Evolutionary conservation across 2,113 vertebrate species (phyloP), one percentile per base, ranked within the genome.

Genomic region (Scatophagus argus): DNA sequence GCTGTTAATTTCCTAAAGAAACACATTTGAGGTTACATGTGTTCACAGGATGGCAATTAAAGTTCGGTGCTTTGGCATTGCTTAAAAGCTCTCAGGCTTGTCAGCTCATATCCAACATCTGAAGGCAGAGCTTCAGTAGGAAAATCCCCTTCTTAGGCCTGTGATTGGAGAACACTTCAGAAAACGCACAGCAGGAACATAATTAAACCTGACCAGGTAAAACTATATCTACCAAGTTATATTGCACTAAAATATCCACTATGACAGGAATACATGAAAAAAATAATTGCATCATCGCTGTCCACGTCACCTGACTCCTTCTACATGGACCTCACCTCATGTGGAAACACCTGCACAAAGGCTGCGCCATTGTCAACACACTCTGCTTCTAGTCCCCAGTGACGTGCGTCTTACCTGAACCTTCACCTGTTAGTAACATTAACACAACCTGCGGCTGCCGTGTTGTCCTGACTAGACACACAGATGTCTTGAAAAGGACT

Each of bases 1-100:
- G 34, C 60, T 52, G 65, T 27, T 67, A 36, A 62, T 39, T 46
- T 31, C 23, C 4, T 31, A 0, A 36, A 25, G 11, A 49, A 51
- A 52, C 62, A 46, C 27, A 21, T 36, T 2, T 64, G 29, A 74
- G 39, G 23, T 56, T 14, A 9, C 62, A 19, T 32, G 62, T 61
- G 59, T 63, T 49, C 43, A 43, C 21, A 4, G 2, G n/a, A 16
- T 12, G 67, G 4, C 3, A 8, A 25, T 60, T 39, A 25, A 47
- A 58, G 11, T 44, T 67, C 43, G 32, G 14, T 29, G 60, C 74
- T 85, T 83, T 85, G 82, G 80, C 62, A 54, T 67, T 17, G n/a
- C 58, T 62, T 16, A 61, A 44, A 46, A 60, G 43, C 32, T 58
- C 61, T 55, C 14, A 2, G 0, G 36, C n/a, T 13, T 17, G 29